Evolutionary conservation across 2,797 vertebrate genomes (phyloP).

Genomic region (Myotis daubentonii): DNA sequence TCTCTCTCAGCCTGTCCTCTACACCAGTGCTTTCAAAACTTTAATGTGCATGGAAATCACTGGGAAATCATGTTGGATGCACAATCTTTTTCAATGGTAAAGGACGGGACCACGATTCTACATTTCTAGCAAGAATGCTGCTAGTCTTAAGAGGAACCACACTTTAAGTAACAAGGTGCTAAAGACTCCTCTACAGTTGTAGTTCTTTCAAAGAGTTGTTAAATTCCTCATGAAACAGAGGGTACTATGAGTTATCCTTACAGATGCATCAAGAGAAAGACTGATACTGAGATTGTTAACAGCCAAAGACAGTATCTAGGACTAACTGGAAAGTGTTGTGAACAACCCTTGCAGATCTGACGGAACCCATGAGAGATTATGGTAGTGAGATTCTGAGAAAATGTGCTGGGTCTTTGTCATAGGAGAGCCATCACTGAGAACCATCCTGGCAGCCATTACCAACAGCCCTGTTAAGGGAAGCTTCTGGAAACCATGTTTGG

Average conservation of each 20-base stretch:
- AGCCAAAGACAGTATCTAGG: not conserved
- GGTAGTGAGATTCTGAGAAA: not conserved
- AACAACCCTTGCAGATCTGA: not conserved
- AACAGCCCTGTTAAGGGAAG: not conserved
- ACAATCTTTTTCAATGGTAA: not conserved
- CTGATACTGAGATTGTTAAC: not conserved
- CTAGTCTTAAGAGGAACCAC: not conserved
- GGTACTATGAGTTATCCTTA: not conserved
- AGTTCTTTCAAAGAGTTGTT: not conserved
- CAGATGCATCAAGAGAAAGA: not conserved
- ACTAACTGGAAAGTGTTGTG: not conserved
- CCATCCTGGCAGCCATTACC: not conserved
- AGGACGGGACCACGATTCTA: not conserved
- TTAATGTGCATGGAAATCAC: not conserved
- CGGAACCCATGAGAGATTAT: not conserved
- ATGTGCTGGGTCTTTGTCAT: not conserved
- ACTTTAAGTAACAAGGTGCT: not conserved
- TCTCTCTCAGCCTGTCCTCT: not conserved
- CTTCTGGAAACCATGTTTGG: not conserved
- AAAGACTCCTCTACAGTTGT: not conserved
- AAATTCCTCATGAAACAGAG: not conserved
- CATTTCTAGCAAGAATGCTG: not conserved
- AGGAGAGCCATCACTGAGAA: not conserved
- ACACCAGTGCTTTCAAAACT: not conserved
- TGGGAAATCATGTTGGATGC: not conserved